Conservation (phyloP, 2,888 invertebrate genomes). For the Adela reaumurella region DNA sequence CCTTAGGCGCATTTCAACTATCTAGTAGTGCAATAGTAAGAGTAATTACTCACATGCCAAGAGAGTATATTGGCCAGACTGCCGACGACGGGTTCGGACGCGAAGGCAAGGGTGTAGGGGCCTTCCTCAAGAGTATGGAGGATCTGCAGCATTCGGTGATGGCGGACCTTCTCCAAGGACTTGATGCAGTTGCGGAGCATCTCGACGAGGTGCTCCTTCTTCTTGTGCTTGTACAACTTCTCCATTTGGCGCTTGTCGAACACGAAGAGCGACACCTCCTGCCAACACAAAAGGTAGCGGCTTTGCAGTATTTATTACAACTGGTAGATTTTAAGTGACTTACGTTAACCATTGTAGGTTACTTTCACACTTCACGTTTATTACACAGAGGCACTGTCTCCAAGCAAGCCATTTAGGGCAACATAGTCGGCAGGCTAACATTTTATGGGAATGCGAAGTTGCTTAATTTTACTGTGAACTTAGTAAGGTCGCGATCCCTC, state of each 20-base stretch:
- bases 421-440: no score
- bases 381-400: no score
- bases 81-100: conserved; percentile 86
- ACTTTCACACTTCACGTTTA: no score
- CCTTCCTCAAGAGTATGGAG: conserved; percentile 77
- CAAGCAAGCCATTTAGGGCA: no score
- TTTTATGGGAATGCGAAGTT: no score
- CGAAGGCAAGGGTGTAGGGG: conserved; percentile 86
- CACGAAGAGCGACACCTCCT: conserved; percentile 92
- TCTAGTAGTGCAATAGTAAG: no score
- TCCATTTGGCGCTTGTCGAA: conserved; percentile 92
- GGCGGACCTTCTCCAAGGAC: conserved; percentile 76
- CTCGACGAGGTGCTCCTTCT: conserved; percentile 90
- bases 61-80: conserved; percentile 88
- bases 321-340: no score
- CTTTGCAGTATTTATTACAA: no score
- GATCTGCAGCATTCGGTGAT: conserved; percentile 77
- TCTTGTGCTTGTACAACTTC: conserved; percentile 87
- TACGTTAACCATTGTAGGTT: no score
- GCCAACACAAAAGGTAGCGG: conserved; percentile 17
- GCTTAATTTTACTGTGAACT: no score
- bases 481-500: no score
- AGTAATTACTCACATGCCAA: conserved; percentile 72
- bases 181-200: conserved; percentile 75
- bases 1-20: no score